Percentiles rank a stretch among this genome's conserved stretches.
Evolutionary conservation across 2,797 vertebrate species (phyloP).

Genomic region (Nothura maculosa): DNA sequence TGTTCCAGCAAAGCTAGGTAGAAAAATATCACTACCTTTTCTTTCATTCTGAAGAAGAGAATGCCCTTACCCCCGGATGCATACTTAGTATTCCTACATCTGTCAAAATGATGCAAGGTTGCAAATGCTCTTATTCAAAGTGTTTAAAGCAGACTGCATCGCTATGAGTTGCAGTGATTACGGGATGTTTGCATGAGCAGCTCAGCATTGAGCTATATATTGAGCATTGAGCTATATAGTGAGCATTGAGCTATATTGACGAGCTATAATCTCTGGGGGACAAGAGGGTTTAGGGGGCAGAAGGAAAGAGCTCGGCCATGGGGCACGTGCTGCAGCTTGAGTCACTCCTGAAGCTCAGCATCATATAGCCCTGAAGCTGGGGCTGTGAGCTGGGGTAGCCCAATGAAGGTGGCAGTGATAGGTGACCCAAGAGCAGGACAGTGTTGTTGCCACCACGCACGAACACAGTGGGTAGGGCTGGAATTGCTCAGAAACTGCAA

Average conservation of each 20-base stretch:
- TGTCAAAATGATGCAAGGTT: not conserved
- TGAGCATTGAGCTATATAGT: too few relatives aligned
- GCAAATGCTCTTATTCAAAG: not conserved
- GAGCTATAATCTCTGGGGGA: not conserved
- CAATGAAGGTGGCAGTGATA: not conserved
- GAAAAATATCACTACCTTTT: not conserved
- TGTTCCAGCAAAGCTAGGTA: not conserved
- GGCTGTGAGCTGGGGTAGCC: not conserved
- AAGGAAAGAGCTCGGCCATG: not conserved
- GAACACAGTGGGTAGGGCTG: not conserved
- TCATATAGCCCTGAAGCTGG: rapidly evolving
- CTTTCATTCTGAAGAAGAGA: not conserved
- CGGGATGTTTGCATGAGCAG: not conserved
- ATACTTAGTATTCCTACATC: not conserved
- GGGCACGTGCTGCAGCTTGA: not conserved
- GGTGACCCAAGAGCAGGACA: not conserved
- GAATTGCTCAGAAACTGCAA: not conserved
- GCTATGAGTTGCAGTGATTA: not conserved
- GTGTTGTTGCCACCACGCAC: not conserved
- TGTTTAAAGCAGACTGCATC: not conserved
- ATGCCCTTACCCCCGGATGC: not conserved
- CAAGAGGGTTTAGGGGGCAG: not conserved
- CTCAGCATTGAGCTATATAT: too few relatives aligned
- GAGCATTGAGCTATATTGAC: too few relatives aligned
- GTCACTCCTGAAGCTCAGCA: not conserved